Evolutionary conservation across 2,113 vertebrate species (phyloP), one percentile per base, ranked within the genome.

Genomic region (Anhinga rufa): DNA sequence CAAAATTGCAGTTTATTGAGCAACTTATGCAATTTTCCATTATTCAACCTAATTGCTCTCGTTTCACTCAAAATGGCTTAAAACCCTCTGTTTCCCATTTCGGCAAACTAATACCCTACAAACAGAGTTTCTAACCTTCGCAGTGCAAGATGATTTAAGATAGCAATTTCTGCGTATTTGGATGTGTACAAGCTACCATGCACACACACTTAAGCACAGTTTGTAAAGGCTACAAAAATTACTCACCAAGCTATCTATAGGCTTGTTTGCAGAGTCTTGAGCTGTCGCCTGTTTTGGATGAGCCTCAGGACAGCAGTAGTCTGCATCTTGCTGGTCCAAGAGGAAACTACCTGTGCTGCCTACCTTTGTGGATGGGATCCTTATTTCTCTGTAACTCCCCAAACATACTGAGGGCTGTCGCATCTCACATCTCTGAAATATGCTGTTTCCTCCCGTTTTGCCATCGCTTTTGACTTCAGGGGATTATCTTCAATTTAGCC

Each of bases 31-130:
- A 68, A 75, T 95, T 97, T 93, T 89, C 81, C 86, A 72, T 93
- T 91, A 84, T 92, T 96, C 79, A 84, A 68, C 18, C 13, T 76
- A 84, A 91, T 96, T 89, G 61, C 69, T 75, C 91, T 91, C 22
- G 2, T 89, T 93, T 84, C 34, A 34, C 62, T 95, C 89, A 84
- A 71, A 95, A 84, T 52, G 38, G 38, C 68, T 94, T 80, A 54
- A 89, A 93, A 10, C 25, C 6, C 34, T 24, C 78, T 42, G 6
- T 66, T 92, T 86, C 61, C 77, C 61, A 48, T 92, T 71, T 86
- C 89, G 69, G 61, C 93, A 89, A 87, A 60, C 46, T 88, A 79
- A 82, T 36, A 72, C 40, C 44, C 16, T 31, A n/a, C 49, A 72
- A 79, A 65, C 51, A 80, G 54, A n/a, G 14, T 54, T 91, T 89